Base-by-base conservation (phyloP, 2,113 vertebrate genomes). In the Microcebus jonahi region DNA sequence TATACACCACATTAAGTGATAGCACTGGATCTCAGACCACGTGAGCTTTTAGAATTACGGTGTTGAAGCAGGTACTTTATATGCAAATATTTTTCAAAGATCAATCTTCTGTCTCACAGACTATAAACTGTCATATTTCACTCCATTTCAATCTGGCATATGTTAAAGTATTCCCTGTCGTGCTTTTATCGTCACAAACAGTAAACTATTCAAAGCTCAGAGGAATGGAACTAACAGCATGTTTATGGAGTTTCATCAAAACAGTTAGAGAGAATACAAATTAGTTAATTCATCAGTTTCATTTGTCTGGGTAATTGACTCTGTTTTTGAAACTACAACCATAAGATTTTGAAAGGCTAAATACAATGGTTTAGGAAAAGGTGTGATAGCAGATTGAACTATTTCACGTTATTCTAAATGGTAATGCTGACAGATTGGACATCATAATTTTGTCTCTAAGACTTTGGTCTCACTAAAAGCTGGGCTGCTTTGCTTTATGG, bases 81-180 rank as follows among this genome's bases (percentile, higher is more conserved):
- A 96, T 97, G 95, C 94, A 98, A 98, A 98, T 97, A 77, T 77
- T 97, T 98, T 93, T 91, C 55, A 86, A 97, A 91, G 89, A 98
- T 86, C 96, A 88, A 71, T 98, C 94, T 98, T 97, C 70, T 96
- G 93, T 97, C 96, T 96, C 93, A 73, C 90, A 97, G 93, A 97
- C 98, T 97, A 96, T 96, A 97, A 97, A 96, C 94, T 97, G 55
- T 95, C 91, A 90, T 98, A 96, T 95, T 98, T 98, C 96, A 97
- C 94, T 98, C 97, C 55, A 67, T 97, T 97, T 90, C 90, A 90
- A 97, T 97, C 84, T 97, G 95, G 96, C 98, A 98, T 98, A 98
- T 98, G 98, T 92, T 98, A 77, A 98, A 98, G 92, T 97, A 98
- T 98, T 99, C 98, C 98, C 98, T 91, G 73, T 63, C 36, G 96